phyloP scores from a whole-genome alignment of 2,888 invertebrate genomes.

The Bombylius major region DNA sequence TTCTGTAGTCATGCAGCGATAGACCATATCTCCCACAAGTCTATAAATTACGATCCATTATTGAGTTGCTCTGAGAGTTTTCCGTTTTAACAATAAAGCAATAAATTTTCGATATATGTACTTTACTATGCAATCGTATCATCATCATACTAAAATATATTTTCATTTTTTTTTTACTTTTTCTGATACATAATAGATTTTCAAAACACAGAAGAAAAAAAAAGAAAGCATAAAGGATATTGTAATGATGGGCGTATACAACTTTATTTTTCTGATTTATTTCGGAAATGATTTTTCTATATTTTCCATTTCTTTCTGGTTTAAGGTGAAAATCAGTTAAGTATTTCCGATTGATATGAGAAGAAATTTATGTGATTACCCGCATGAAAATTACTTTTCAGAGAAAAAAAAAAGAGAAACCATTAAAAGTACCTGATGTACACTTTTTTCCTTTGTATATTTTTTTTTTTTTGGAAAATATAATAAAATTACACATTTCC shows the following conservation, averaged over 20 bases:
- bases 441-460: too few relatives aligned
- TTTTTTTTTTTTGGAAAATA: too few relatives aligned
- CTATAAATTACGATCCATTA: conserved; percentile 15
- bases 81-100: conserved; percentile 10
- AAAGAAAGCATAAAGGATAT: conserved; percentile 3
- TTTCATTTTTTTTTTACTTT: background rate
- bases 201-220: background rate
- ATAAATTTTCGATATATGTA: conserved; percentile 12
- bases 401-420: too few relatives aligned
- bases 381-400: too few relatives aligned
- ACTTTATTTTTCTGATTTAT: background rate
- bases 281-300: background rate
- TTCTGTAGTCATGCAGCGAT: background rate
- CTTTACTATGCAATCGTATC: background rate
- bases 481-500: too few relatives aligned
- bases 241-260: conserved; percentile 6
- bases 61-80: conserved; percentile 12
- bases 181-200: too few relatives aligned
- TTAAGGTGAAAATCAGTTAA: background rate
- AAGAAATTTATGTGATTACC: background rate
- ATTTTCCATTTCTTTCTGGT: background rate
- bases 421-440: too few relatives aligned
- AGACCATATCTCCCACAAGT: conserved; percentile 9
- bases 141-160: background rate
- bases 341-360: background rate